phyloP scores from a whole-genome alignment of 2,113 vertebrate genomes.

The Casuarius casuarius region DNA sequence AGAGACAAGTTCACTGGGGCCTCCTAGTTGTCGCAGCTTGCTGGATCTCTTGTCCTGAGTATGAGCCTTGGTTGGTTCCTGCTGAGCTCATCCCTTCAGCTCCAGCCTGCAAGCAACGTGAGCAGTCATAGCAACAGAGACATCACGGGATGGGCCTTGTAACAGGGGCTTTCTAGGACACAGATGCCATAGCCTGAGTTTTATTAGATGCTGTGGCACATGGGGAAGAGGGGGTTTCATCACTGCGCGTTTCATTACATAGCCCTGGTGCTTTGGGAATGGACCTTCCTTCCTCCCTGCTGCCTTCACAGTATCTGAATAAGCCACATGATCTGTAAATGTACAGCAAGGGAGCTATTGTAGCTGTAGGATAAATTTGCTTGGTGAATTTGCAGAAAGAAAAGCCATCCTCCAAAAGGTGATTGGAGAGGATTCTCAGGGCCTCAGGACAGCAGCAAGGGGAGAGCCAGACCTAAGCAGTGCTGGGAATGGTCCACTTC shows the following conservation, averaged over 20 bases:
- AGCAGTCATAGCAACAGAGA: background rate
- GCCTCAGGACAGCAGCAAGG: background rate
- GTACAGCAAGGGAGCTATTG: background rate
- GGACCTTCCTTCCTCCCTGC: background rate
- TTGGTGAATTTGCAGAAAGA: background rate
- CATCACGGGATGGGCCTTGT: background rate
- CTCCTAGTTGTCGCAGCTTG: background rate
- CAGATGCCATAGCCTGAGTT: fast-evolving
- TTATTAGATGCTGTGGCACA: background rate
- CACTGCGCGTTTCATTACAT: background rate
- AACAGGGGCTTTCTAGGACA: background rate
- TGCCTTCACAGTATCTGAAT: background rate
- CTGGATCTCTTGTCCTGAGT: background rate
- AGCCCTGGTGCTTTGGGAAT: background rate
- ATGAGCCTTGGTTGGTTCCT: background rate
- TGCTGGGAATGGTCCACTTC: background rate
- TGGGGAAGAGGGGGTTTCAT: background rate
- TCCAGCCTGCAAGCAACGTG: background rate
- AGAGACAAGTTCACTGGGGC: background rate
- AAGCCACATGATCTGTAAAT: background rate
- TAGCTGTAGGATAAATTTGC: background rate
- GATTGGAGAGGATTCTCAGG: background rate
- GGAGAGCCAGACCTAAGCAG: background rate
- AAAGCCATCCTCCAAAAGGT: background rate
- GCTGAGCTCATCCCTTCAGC: background rate